A percentile compares a stretch with the other conserved stretches of the same genome.
These are phyloP conservation scores for Porphyrio hochstetteri DNA, from an alignment of 2,113 vertebrate species.

Conservation along the genomic window DNA sequence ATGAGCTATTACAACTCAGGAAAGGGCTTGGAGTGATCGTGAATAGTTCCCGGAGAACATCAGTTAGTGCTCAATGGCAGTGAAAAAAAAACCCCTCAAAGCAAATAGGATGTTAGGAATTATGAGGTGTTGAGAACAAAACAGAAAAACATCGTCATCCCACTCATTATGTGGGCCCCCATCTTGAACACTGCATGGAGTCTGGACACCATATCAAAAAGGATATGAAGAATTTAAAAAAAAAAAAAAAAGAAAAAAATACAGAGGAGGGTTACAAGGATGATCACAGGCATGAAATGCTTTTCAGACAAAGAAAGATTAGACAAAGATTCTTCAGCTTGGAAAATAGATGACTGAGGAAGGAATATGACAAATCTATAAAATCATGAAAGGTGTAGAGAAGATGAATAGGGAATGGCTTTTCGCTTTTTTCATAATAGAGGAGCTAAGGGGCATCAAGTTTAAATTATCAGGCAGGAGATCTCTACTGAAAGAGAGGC, in stretches of 20 bases:
- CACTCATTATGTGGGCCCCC: constrained; percentile 22
- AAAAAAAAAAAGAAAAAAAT: neutral
- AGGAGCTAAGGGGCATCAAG: constrained; percentile 30
- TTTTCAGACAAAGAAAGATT: constrained; percentile 50
- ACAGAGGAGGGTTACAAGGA: constrained; percentile 10
- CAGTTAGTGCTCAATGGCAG: constrained; percentile 19
- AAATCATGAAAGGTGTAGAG: constrained; percentile 36
- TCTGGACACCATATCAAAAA: constrained; percentile 34
- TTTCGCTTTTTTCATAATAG: constrained; percentile 27
- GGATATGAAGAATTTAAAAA: constrained; percentile 18
- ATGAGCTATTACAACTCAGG: constrained; percentile 32
- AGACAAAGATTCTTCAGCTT: constrained; percentile 50
- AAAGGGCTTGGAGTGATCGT: constrained; percentile 23
- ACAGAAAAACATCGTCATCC: constrained; percentile 40
- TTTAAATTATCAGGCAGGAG: constrained; percentile 55
- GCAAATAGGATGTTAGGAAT: constrained; percentile 43
- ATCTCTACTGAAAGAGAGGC: neutral
- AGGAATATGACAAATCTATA: constrained; percentile 44
- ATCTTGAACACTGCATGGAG: constrained; percentile 40
- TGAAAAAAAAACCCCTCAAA: neutral
- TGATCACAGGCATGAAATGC: constrained; percentile 41
- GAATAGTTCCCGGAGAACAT: constrained; percentile 34
- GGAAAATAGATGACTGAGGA: constrained; percentile 45
- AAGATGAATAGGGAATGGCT: constrained; percentile 44
- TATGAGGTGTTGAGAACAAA: constrained; percentile 37